These are phyloP conservation scores for Chelon labrosus DNA, from an alignment of 2,797 vertebrate species.

Conservation along the genomic window DNA sequence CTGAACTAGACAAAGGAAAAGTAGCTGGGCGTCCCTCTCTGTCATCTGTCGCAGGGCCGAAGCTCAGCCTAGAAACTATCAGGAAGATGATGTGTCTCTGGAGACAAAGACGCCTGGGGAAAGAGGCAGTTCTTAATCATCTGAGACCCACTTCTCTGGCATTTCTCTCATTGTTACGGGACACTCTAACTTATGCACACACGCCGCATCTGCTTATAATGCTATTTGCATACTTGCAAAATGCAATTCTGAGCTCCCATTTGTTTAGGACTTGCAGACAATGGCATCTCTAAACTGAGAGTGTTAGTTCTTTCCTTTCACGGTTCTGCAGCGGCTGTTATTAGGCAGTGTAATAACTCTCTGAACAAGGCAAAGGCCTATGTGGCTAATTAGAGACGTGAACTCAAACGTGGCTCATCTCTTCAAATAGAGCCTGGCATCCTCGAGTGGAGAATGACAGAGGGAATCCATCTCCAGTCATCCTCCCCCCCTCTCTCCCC, in stretches of 20 bases:
- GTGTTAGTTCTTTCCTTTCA: constrained; percentile 60
- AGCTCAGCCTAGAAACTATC: constrained; percentile 75
- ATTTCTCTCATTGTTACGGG: constrained; percentile 60
- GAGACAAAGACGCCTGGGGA: constrained; percentile 74
- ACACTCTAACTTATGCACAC: constrained; percentile 31
- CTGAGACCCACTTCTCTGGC: constrained; percentile 80
- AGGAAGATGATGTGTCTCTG: constrained; percentile 82
- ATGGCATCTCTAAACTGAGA: constrained; percentile 54
- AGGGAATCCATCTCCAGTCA: constrained; percentile 73
- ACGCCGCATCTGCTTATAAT: constrained; percentile 38
- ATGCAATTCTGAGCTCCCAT: constrained; percentile 58
- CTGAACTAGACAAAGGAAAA: constrained; percentile 71
- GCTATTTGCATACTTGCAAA: constrained; percentile 81
- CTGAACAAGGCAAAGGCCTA: constrained; percentile 64
- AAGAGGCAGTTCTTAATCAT: constrained; percentile 82
- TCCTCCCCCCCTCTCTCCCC: constrained; percentile 22
- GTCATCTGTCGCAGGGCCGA: constrained; percentile 78
- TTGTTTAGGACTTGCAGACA: constrained; percentile 60
- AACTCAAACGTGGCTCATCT: constrained; percentile 75
- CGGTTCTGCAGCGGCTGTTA: constrained; percentile 57
- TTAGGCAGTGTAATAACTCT: constrained; percentile 62
- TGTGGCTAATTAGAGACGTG: constrained; percentile 78
- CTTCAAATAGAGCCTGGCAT: constrained; percentile 74
- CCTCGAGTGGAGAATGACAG: constrained; percentile 74
- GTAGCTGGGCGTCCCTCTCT: constrained; percentile 62